These are phyloP conservation scores for Sylvia atricapilla DNA, from an alignment of 2,113 vertebrate genomes.

Conservation along the genomic window DNA sequence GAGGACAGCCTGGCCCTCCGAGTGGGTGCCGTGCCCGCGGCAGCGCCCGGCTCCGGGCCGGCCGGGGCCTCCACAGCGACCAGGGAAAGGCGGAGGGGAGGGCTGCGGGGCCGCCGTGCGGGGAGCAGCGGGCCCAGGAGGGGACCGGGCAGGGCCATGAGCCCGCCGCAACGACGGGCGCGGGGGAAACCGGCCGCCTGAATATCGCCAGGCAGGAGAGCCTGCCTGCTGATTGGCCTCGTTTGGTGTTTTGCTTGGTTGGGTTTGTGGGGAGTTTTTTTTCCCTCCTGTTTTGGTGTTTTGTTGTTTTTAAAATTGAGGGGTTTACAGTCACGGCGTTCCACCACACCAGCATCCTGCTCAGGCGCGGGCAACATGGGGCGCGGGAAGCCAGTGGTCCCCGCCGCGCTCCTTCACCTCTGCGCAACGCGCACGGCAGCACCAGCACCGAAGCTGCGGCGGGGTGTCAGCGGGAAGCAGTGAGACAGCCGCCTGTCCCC, in stretches of 20 bases:
- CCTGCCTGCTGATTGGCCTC: neutral
- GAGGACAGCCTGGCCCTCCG: neutral
- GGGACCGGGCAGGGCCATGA: neutral
- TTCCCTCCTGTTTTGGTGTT: neutral
- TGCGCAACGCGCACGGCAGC: fast-evolving
- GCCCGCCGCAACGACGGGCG: fast-evolving
- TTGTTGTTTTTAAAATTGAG: neutral
- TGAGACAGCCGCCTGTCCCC: neutral
- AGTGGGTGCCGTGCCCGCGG: neutral
- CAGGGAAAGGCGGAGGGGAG: neutral
- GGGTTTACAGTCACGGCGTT: neutral
- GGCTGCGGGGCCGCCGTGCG: fast-evolving
- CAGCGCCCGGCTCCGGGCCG: neutral
- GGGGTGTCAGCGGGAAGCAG: neutral
- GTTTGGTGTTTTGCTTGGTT: neutral
- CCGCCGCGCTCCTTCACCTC: neutral
- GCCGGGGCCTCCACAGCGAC: neutral
- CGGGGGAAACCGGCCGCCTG: neutral
- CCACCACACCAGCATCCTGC: neutral
- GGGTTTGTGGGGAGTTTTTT: fast-evolving
- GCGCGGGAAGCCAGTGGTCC: too few relatives aligned
- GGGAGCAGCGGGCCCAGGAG: neutral
- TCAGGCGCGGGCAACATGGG: neutral
- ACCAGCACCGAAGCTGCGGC: neutral
- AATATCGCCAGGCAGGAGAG: neutral